Conservation (phyloP, 2,888 invertebrate genomes). For the Gymnosoma rotundatum region DNA sequence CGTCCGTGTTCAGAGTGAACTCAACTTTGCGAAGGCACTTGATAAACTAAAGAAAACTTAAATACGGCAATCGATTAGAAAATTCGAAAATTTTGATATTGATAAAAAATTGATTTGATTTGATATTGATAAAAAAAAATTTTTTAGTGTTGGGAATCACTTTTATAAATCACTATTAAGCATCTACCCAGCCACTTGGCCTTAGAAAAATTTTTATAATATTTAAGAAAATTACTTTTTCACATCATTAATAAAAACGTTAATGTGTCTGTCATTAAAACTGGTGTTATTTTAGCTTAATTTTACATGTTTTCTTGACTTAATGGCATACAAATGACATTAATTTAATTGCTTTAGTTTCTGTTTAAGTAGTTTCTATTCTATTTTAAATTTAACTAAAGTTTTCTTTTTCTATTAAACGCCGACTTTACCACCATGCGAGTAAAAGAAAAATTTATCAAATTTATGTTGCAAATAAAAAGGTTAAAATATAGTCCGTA, state of each 20-base stretch:
- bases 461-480: slow-evolving; percentile 56
- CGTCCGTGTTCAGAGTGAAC: too few species aligned
- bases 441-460: slow-evolving; percentile 5
- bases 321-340: slow-evolving; percentile 53
- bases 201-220: too few species aligned
- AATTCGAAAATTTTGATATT: too few species aligned
- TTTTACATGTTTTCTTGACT: slow-evolving; percentile 55
- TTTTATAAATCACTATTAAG: too few species aligned
- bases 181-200: too few species aligned
- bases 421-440: slow-evolving; percentile 11
- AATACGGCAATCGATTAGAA: too few species aligned
- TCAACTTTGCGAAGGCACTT: too few species aligned
- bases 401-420: slow-evolving; percentile 15
- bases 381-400: neutral
- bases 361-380: slow-evolving; percentile 15
- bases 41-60: too few species aligned
- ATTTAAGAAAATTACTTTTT: neutral
- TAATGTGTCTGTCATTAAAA: slow-evolving; percentile 25
- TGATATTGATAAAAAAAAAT: too few species aligned
- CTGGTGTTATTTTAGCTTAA: slow-evolving; percentile 49
- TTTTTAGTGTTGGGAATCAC: too few species aligned
- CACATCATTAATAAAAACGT: neutral
- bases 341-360: slow-evolving; percentile 60
- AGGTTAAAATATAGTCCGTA: slow-evolving; percentile 27
- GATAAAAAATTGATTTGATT: too few species aligned